Evolutionary conservation across 2,113 vertebrate genomes (phyloP), one percentile per base, ranked within the genome.

Genomic region (Macheiramphus alcinus): DNA sequence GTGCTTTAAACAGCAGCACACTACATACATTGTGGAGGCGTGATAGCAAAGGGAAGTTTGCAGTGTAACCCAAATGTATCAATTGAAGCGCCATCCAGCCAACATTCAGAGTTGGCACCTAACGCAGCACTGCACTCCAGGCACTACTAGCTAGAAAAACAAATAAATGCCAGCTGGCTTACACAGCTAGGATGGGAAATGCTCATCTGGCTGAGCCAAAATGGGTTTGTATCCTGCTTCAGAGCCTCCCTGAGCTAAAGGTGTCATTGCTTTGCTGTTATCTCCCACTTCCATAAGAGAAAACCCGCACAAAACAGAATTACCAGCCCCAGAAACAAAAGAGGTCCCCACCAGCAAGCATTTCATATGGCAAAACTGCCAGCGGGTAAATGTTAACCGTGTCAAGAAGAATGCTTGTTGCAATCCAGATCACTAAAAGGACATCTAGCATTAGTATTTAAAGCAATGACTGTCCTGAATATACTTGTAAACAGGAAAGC

Each of bases 91-190:
- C 25, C 72, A 74, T 31, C 59, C 71, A 92, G 50, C 6, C 65
- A 78, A 34, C 1, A 1, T 25, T 84, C 63, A 86, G 52, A 84
- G 72, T 4, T 88, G 90, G 86, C 43, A 3, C 74, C 86, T 81
- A 48, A 74, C 11, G 3, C 21, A 43, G 61, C 10, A 13, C 61
- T 84, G 23, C 38, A 38, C 72, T 94, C 88, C 88, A 97, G 82
- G 76, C 88, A 78, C 80, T 71, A 71, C 63, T 84, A 84, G 42
- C 63, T 86, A 47, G 48, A 31, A 78, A 86, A 93, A 86, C 78
- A 90, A 82, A 93, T 17, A 79, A 61, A 74, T 92, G 82, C 88
- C 90, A 90, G 85, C 90, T 94, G 97, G 90, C 67, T 92, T 62
- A 40, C 67, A 29, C 29, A 90, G n/a, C 88, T 67, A 88, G 59